A percentile compares a stretch with the other conserved stretches of the same genome.
These are phyloP conservation scores for Balaenoptera acutorostrata DNA, from an alignment of 2,113 vertebrate genomes.

Conservation along the genomic window DNA sequence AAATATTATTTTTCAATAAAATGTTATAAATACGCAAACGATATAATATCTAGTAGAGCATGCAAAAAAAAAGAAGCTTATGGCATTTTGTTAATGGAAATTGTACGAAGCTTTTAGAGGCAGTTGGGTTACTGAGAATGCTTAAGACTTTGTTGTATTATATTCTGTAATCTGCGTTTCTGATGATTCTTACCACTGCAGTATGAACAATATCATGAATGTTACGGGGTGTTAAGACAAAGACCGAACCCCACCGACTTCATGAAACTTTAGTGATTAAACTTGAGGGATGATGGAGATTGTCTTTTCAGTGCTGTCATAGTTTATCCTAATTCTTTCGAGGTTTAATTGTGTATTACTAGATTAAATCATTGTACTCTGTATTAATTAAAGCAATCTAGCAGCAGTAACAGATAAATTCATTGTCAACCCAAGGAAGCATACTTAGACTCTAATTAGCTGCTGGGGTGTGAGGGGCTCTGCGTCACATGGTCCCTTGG, in stretches of 20 bases:
- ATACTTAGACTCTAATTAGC: accelerated
- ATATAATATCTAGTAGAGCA: neutral
- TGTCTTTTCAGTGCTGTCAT: accelerated
- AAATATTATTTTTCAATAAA: neutral
- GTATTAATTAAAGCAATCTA: neutral
- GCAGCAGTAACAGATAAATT: neutral
- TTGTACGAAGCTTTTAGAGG: neutral
- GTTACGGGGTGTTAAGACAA: neutral
- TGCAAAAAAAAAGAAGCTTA: neutral
- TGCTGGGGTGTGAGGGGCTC: neutral
- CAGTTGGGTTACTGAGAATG: neutral
- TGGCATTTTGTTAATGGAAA: neutral
- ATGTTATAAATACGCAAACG: neutral
- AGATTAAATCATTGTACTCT: neutral
- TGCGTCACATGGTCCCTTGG: neutral
- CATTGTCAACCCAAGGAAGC: neutral
- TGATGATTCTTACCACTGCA: accelerated
- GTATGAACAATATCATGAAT: neutral
- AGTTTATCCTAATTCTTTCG: neutral
- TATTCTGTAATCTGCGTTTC: accelerated
- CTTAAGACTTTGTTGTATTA: neutral
- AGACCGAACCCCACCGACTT: neutral
- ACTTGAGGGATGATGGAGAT: neutral
- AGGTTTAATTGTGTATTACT: neutral
- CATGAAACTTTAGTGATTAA: neutral